Evolutionary conservation across 2,113 vertebrate genomes (phyloP).

Genomic region (Dendropsophus ebraccatus): DNA sequence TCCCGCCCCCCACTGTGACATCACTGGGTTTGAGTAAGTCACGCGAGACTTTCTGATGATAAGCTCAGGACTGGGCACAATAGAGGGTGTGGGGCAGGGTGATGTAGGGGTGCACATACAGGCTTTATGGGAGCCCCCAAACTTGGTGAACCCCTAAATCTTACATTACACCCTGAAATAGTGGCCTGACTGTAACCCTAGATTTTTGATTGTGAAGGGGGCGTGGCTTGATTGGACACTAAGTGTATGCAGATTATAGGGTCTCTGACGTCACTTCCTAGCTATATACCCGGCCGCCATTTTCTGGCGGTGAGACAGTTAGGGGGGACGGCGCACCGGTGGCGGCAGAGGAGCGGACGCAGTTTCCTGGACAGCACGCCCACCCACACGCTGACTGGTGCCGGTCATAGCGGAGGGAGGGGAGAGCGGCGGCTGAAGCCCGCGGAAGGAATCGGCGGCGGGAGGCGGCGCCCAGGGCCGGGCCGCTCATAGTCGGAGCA

Average conservation of each 20-base stretch:
- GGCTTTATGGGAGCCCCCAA: neutral
- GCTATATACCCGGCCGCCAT: conserved; percentile 44
- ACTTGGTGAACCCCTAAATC: neutral
- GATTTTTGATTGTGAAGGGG: neutral
- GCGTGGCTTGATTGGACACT: conserved; percentile 30
- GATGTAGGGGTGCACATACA: neutral
- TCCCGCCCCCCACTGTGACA: conserved; percentile 1
- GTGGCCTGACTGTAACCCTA: neutral
- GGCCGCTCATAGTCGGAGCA: neutral
- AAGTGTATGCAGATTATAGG: conserved; percentile 40
- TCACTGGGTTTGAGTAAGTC: neutral
- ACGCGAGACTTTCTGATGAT: conserved; percentile 24
- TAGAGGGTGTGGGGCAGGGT: neutral
- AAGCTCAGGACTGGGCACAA: neutral
- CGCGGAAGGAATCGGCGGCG: neutral
- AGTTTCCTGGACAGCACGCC: neutral
- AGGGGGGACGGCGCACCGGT: conserved; percentile 35
- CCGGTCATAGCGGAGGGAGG: neutral
- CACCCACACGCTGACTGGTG: conserved; percentile 46
- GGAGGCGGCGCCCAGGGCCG: neutral
- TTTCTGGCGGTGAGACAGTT: conserved; percentile 50
- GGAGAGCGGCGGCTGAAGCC: neutral
- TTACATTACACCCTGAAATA: neutral
- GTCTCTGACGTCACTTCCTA: conserved; percentile 55
- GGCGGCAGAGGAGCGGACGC: conserved; percentile 43